Conservation (phyloP, 2,113 vertebrate species). For the Phoxinus phoxinus region DNA sequence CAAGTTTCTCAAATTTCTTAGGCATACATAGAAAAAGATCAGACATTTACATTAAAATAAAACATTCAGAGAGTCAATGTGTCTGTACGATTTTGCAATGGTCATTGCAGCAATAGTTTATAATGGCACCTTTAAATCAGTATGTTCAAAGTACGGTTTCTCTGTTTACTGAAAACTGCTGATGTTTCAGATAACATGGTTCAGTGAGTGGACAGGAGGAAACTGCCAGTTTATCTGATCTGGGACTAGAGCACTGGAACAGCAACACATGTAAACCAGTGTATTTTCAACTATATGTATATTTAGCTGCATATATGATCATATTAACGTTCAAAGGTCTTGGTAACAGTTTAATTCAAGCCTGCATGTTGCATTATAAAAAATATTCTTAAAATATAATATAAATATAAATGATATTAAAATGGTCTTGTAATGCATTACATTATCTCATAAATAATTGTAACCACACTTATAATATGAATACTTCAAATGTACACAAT, state of each 20-base stretch:
- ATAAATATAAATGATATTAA: too few relatives aligned
- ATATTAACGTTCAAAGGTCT: too few relatives aligned
- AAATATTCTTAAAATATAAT: too few relatives aligned
- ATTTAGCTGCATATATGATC: too few relatives aligned
- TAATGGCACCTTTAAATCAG: slow-evolving; percentile 16
- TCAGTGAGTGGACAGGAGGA: slow-evolving; percentile 8
- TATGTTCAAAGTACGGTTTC: neutral
- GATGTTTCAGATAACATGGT: slow-evolving; percentile 27
- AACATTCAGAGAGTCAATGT: neutral
- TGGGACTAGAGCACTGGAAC: neutral
- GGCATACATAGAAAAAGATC: neutral
- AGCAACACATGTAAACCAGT: neutral
- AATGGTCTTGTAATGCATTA: neutral
- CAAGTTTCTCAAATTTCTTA: neutral
- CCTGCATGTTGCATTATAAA: too few relatives aligned
- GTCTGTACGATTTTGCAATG: slow-evolving; percentile 1
- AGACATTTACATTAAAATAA: neutral
- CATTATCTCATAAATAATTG: neutral
- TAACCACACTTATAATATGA: neutral
- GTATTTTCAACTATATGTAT: neutral
- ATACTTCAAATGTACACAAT: neutral
- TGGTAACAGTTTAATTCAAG: too few relatives aligned
- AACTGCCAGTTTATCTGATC: slow-evolving; percentile 12
- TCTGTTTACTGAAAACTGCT: slow-evolving; percentile 32
- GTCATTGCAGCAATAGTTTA: slow-evolving; percentile 17